phyloP scores from a whole-genome alignment of 2,888 invertebrate species.

The Limulus polyphemus region DNA sequence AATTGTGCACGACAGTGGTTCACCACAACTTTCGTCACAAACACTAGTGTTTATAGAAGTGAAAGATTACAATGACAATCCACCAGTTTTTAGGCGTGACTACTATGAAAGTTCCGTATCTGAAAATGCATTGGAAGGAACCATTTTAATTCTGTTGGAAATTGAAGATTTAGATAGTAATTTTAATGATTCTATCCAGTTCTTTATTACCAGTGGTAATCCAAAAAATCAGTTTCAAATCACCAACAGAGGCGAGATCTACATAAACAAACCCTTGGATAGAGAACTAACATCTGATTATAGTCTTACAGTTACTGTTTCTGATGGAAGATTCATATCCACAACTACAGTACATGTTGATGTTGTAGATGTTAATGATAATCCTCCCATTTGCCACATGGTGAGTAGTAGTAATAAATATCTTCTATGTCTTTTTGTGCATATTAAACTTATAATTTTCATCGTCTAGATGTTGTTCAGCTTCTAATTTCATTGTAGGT shows the following conservation, averaged over 20 bases:
- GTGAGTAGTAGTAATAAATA: too few species aligned
- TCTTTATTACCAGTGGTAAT: conserved; percentile 69
- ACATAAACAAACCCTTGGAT: conserved; percentile 66
- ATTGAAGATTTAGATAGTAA: conserved; percentile 45
- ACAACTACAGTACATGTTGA: conserved; percentile 57
- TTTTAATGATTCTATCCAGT: conserved; percentile 33
- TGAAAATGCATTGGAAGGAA: conserved; percentile 64
- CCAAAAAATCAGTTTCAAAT: conserved; percentile 72
- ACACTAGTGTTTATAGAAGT: conserved; percentile 65
- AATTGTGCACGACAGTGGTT: conserved; percentile 63
- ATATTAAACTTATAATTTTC: too few species aligned
- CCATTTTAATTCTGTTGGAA: conserved; percentile 53
- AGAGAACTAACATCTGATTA: conserved; percentile 63
- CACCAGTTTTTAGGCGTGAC: conserved; percentile 51
- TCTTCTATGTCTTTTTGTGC: too few species aligned
- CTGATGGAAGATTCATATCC: conserved; percentile 80
- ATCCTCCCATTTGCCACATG: conserved; percentile 61
- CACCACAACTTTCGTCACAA: conserved; percentile 53
- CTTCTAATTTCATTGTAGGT: too few species aligned
- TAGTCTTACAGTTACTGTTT: conserved; percentile 66
- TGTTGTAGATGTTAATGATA: conserved; percentile 79
- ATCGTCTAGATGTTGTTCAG: too few species aligned
- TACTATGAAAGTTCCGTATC: conserved; percentile 41
- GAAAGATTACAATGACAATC: conserved; percentile 83
- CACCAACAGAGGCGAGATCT: conserved; percentile 70